Evolutionary conservation across 2,888 invertebrate species (phyloP), one percentile per base, ranked within the genome.

Genomic region (Icerya purchasi): DNA sequence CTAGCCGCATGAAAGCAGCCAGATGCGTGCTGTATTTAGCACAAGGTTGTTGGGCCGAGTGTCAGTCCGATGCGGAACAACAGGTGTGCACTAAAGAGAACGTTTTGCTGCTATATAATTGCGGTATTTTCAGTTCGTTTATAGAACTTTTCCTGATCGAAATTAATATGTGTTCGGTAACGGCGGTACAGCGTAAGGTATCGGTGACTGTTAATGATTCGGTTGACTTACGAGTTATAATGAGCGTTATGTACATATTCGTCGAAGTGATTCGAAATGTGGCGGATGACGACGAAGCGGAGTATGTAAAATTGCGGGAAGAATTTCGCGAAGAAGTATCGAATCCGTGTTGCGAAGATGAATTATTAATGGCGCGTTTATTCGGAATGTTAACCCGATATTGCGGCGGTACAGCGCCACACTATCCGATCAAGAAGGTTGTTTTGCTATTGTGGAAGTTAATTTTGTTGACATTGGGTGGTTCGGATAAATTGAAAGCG

Each of bases 351-450:
- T 81, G 83, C 23, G n/a, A n/a, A n/a, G 91, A 93, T 67, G 93
- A 93, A 70, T 72, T 91, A 61, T 72, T 96, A 24, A 83, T 88
- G 50, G 83, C 94, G 2, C 88, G 91, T 68, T 76, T 98, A 58
- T 78, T 98, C 61, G 85, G 88, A 64, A 96, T 98, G 96, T 89
- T 97, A 24, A 93, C 93, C 36, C 81, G 86, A 66, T 92, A 97
- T 70, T 97, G 97, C 73, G 89, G 91, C 66, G 96, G 96, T 1
- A 83, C 86, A 23, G 87, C 91, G 3, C 92, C 96, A 19, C 94
- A 97, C 74, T 97, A 93, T 74, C 98, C 98, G 2, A 96, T 98
- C 82, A 96, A 94, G 71, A 99, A 98, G 74, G 89, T 97, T 10
- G 76, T 99, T 20, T 74, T 99, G 55, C 74, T 98, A 20, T 72